Evolutionary conservation across 53 echinoderm and acorn worm species (phyloP).

Genomic region (Patiria pectinifera): DNA sequence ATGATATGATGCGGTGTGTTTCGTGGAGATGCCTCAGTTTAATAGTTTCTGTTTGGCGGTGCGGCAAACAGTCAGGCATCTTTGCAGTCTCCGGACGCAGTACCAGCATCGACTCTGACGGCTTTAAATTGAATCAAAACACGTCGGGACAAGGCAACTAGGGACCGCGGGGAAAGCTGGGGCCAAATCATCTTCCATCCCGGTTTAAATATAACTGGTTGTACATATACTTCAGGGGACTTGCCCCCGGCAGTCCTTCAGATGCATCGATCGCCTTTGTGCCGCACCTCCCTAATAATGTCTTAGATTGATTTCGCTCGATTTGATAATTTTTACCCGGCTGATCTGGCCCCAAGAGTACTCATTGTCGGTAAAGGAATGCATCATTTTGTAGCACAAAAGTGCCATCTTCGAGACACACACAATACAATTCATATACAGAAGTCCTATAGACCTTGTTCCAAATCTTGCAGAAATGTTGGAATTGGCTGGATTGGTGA

Average conservation of each 20-base stretch:
- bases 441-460: neutral
- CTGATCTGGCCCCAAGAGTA: neutral
- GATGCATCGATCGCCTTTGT: conserved; percentile 18
- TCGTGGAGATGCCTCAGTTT: neutral
- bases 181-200: neutral
- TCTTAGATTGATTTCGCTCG: conserved; percentile 27
- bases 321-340: conserved; percentile 17
- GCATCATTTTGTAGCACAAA: neutral
- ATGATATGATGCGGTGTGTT: neutral
- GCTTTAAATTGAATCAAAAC: conserved; percentile 44
- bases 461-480: neutral
- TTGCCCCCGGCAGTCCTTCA: neutral
- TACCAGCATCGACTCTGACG: neutral
- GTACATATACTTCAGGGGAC: neutral
- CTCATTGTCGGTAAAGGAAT: neutral
- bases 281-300: conserved; percentile 20
- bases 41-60: neutral
- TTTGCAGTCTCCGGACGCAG: conserved; percentile 23
- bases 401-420: neutral
- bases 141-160: neutral
- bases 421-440: neutral
- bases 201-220: neutral
- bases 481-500: neutral
- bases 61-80: neutral
- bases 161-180: neutral